A percentile compares a stretch with the other conserved stretches of the same genome.
Conservation (phyloP, 2,113 vertebrate genomes). For the Geococcyx californianus region DNA sequence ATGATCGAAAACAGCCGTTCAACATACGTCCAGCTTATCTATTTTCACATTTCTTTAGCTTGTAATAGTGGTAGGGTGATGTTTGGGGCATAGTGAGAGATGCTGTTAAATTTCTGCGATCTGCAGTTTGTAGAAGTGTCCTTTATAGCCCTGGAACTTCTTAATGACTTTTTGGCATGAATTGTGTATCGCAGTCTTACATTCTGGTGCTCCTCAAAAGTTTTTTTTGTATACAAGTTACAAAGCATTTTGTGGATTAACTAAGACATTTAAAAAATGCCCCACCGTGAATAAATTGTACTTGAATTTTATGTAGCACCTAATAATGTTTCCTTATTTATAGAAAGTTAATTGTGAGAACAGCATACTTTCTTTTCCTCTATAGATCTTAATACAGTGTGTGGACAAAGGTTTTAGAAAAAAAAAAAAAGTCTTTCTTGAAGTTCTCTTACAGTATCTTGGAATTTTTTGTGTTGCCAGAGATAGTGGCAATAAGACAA, state of each 20-base stretch:
- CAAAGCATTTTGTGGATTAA: not conserved
- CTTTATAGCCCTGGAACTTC: not conserved
- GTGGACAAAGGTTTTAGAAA: not conserved
- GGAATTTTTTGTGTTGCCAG: not conserved
- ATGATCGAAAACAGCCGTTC: slow-evolving; percentile 5
- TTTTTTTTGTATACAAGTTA: not conserved
- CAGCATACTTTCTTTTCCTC: not conserved
- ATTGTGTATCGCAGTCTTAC: not conserved
- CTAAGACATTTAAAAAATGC: not conserved
- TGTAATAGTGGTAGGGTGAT: not conserved
- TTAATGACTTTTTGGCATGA: not conserved
- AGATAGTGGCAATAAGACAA: not conserved
- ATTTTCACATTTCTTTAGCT: slow-evolving; percentile 8
- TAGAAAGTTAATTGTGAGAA: not conserved
- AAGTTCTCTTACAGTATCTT: not conserved
- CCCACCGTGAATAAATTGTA: not conserved
- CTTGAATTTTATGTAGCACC: not conserved
- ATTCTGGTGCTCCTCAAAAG: not conserved
- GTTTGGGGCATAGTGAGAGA: not conserved
- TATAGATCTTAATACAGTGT: not conserved
- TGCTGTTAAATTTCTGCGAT: not conserved
- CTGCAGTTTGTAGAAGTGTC: not conserved
- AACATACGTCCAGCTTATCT: not conserved
- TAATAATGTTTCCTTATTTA: not conserved
- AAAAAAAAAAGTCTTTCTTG: not conserved